Percentiles rank a stretch among this genome's conserved stretches.
Evolutionary conservation across 35 echinoderm and acorn worm genomes (phyloP).

Genomic region (Lytechinus pictus): DNA sequence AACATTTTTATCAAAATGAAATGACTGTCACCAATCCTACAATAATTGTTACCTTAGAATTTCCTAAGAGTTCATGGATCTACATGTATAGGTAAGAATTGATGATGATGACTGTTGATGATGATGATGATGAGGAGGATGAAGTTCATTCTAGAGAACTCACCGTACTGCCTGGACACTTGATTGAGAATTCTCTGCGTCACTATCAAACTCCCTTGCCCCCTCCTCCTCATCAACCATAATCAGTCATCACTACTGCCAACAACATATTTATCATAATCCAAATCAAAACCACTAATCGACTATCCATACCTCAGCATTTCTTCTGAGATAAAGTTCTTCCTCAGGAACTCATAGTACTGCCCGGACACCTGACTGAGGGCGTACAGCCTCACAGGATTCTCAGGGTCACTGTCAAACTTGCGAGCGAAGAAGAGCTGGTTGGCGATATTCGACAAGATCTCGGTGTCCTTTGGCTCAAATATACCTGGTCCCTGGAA

Average conservation of each 20-base stretch:
- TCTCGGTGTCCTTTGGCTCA: conserved; percentile 73
- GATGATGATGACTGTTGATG: too few relatives aligned
- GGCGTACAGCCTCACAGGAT: conserved; percentile 71
- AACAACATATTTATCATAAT: too few relatives aligned
- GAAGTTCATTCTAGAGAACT: too few relatives aligned
- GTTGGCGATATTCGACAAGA: conserved; percentile 60
- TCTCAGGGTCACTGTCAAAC: conserved; percentile 70
- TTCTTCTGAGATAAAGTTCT: conserved; percentile 66
- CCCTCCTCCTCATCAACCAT: not conserved
- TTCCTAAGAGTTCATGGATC: too few relatives aligned
- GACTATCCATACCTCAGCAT: conserved; percentile 73
- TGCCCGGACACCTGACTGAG: conserved; percentile 63
- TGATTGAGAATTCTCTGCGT: too few relatives aligned
- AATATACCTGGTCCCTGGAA: conserved; percentile 88
- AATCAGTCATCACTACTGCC: not conserved
- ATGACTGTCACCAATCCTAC: too few relatives aligned
- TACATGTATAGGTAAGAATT: too few relatives aligned
- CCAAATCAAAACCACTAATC: not conserved
- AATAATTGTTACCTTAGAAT: too few relatives aligned
- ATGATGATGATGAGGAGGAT: too few relatives aligned
- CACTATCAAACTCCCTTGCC: too few relatives aligned
- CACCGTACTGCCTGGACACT: too few relatives aligned
- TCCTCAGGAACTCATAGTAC: conserved; percentile 74
- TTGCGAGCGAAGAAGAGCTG: conserved; percentile 91
- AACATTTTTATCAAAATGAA: too few relatives aligned